Percentiles rank a stretch among this genome's conserved stretches.
Evolutionary conservation across 2,888 invertebrate species (phyloP).

Genomic region (Thera britannica): DNA sequence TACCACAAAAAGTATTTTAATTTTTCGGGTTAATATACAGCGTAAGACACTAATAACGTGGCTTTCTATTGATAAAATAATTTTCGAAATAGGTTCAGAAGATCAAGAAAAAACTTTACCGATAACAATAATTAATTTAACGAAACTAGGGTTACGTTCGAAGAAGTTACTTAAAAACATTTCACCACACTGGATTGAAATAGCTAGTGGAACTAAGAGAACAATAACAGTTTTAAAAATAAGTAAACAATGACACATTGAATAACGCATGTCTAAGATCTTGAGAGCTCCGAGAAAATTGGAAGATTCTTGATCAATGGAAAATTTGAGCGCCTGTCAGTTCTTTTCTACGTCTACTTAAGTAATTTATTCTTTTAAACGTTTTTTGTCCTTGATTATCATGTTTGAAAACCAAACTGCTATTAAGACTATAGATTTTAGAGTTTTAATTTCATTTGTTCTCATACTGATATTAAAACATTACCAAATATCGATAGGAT

Average conservation of each 20-base stretch:
- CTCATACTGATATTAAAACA: not conserved
- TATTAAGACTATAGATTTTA: not conserved
- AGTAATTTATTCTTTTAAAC: slow-evolving; percentile 7
- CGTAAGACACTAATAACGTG: no score
- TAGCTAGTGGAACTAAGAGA: no score
- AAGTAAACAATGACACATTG: not conserved
- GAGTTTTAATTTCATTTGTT: not conserved
- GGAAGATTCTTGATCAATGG: not conserved
- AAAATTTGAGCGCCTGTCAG: slow-evolving; percentile 14
- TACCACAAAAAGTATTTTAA: no score
- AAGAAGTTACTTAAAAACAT: no score
- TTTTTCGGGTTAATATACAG: no score
- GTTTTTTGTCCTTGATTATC: not conserved
- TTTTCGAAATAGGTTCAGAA: no score
- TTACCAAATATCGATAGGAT: slow-evolving; percentile 5
- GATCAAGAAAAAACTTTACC: no score
- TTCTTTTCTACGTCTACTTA: not conserved
- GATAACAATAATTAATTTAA: no score
- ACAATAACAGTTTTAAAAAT: not conserved
- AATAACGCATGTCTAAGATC: not conserved
- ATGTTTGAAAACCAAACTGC: slow-evolving; percentile 2
- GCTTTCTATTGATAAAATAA: no score
- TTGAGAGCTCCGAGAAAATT: not conserved
- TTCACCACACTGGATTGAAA: no score
- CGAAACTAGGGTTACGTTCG: no score